These are phyloP conservation scores for Melinaea marsaeus DNA, from an alignment of 2,888 invertebrate genomes.

Conservation along the genomic window DNA sequence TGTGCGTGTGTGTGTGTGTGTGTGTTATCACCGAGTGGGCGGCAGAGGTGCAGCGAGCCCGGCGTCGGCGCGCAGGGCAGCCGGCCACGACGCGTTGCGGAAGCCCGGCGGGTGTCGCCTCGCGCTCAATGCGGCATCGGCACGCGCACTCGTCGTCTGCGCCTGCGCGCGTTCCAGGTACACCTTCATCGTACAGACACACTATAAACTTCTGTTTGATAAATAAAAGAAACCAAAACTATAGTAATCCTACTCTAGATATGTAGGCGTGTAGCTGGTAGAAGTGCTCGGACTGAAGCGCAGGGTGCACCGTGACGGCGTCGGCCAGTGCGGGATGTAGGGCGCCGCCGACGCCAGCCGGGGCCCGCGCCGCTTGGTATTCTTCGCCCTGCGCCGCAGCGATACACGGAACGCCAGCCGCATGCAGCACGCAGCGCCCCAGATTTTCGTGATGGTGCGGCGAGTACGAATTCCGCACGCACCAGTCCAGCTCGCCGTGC, in stretches of 20 bases:
- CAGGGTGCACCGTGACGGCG: conserved; percentile 81
- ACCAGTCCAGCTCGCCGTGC: conserved; percentile 90
- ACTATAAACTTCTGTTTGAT: neutral
- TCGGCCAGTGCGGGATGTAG: conserved; percentile 60
- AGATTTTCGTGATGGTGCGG: conserved; percentile 90
- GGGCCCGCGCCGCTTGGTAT: conserved; percentile 34
- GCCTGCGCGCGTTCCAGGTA: conserved; percentile 56
- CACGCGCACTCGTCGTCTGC: conserved; percentile 37
- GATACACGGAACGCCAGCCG: conserved; percentile 80
- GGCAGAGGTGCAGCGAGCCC: conserved; percentile 66
- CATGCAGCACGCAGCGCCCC: conserved; percentile 89
- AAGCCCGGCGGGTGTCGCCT: conserved; percentile 48
- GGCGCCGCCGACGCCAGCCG: conserved; percentile 38
- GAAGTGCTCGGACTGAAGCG: conserved; percentile 79
- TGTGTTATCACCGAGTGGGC: conserved; percentile 67
- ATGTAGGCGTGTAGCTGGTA: conserved; percentile 86
- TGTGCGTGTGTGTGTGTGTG: neutral
- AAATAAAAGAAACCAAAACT: neutral
- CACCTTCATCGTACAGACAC: conserved; percentile 44
- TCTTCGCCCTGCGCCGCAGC: conserved; percentile 48
- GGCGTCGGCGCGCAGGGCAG: conserved; percentile 80
- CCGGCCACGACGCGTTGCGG: conserved; percentile 56
- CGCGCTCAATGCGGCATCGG: conserved; percentile 33
- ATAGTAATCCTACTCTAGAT: conserved; percentile 72
- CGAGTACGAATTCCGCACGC: conserved; percentile 90